A percentile compares a stretch with the other conserved stretches of the same genome.
phyloP scores from a whole-genome alignment of 2,113 vertebrate species.

The Mohoua ochrocephala region DNA sequence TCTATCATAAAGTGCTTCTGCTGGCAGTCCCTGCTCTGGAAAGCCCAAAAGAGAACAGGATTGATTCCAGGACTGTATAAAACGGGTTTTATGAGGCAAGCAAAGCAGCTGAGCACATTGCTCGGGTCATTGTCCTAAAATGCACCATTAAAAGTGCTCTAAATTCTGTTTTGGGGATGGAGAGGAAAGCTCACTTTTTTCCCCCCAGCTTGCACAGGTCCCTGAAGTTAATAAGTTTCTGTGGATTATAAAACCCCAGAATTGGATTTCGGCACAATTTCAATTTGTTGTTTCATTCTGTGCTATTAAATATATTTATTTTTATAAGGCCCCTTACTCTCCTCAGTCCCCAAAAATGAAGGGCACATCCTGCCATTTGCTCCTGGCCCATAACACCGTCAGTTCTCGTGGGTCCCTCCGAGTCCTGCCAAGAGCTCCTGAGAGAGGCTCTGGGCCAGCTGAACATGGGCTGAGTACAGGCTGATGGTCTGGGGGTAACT shows the following conservation, averaged over 20 bases:
- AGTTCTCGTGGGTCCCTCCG: background rate
- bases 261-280: conserved; percentile 3
- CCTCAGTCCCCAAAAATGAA: background rate
- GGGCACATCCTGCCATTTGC: background rate
- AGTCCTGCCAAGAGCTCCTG: background rate
- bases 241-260: conserved; percentile 22
- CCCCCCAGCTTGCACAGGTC: background rate
- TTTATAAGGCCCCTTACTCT: background rate
- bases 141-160: conserved; percentile 18
- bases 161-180: background rate
- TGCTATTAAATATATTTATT: background rate
- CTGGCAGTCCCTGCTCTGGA: background rate
- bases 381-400: background rate
- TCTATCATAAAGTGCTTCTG: background rate
- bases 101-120: background rate
- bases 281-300: conserved; percentile 3
- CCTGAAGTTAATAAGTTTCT: conserved; percentile 20
- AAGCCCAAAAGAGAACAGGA: background rate
- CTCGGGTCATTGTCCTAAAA: conserved; percentile 40
- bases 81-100: conserved; percentile 19
- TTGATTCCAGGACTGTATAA: conserved; percentile 15
- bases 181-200: background rate
- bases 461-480: background rate
- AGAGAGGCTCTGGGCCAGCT: background rate
- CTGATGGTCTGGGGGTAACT: background rate